Evolutionary conservation across 2,888 invertebrate genomes (phyloP).

Genomic region (Chironomus tentans): DNA sequence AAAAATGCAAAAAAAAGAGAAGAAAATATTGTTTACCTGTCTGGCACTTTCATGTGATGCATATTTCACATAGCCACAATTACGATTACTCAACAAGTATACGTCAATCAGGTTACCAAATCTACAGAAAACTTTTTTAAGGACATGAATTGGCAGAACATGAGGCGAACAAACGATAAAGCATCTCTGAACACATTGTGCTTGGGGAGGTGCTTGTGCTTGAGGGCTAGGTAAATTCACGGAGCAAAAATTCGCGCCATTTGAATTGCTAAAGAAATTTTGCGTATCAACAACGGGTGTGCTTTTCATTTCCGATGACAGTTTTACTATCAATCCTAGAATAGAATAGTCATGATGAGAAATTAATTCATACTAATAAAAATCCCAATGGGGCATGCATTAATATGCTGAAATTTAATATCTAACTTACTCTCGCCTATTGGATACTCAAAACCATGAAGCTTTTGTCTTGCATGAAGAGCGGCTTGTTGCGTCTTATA

Average conservation of each 20-base stretch:
- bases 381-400: slow-evolving; percentile 47
- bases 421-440: slow-evolving; percentile 55
- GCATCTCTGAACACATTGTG: slow-evolving; percentile 55
- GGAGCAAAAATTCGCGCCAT: slow-evolving; percentile 46
- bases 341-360: background rate
- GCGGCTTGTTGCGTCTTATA: slow-evolving; percentile 63
- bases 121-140: slow-evolving; percentile 82
- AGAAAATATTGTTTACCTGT: slow-evolving; percentile 28
- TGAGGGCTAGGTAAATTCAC: slow-evolving; percentile 64
- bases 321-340: slow-evolving; percentile 34
- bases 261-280: slow-evolving; percentile 18
- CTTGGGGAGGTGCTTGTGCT: slow-evolving; percentile 59
- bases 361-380: background rate
- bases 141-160: slow-evolving; percentile 49
- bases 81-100: slow-evolving; percentile 78
- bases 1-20: background rate
- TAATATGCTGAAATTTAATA: background rate
- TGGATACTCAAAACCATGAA: slow-evolving; percentile 88
- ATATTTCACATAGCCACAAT: slow-evolving; percentile 88
- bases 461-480: slow-evolving; percentile 59
- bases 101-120: slow-evolving; percentile 87
- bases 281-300: slow-evolving; percentile 31
- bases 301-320: slow-evolving; percentile 9
- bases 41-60: slow-evolving; percentile 61
- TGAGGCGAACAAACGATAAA: slow-evolving; percentile 56